Base-by-base conservation (phyloP, 2,888 invertebrate genomes). In the Drosophila lacicola region DNA sequence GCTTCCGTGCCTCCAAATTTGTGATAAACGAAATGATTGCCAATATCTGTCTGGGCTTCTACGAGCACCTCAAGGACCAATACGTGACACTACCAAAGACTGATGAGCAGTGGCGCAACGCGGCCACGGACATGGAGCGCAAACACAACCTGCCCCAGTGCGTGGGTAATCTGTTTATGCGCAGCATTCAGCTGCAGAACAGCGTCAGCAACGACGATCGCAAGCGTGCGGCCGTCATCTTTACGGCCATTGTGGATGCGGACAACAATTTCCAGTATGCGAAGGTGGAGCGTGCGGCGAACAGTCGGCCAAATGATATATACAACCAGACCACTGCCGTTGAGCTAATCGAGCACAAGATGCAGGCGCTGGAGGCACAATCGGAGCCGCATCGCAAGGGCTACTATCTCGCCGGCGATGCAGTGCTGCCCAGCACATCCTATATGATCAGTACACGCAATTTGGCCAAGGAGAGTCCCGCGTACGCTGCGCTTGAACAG, bases 1-100 rank as follows among this genome's bases (percentile, higher is more conserved):
- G 91, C 86, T 91, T 91, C 86, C 91, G 90, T 81, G 91, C 91
- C 87, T 91, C 91, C 68, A 91, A 91, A 89, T 90, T 91, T 88
- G 91, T 91, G 87, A 91, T 91, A 89, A 88, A 91, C 71, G 91
- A 90, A 82, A 91, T 91, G 91, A 91, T 91, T 80, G 91, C 91
- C 73, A 90, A 91, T 80, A 91, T 91, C 74, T 91, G 91, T 79
- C 80, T 90, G 82, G 91, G 91, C 86, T 91, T 91, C 75, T 91
- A 91, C 57, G 91, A 91, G 82, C 88, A 90, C 78, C 84, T 91
- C 65, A 91, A 91, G 80, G 90, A 91, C 83, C 89, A 90, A 86
- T 91, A 89, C 79, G 84, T 91, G 76, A 85, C 88, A 82, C 88
- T 90, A 84, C 91, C 91, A 89, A 91, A 90, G 90, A 91, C 91